Evolutionary conservation across 2,797 vertebrate genomes (phyloP).

Genomic region (Euthynnus affinis): DNA sequence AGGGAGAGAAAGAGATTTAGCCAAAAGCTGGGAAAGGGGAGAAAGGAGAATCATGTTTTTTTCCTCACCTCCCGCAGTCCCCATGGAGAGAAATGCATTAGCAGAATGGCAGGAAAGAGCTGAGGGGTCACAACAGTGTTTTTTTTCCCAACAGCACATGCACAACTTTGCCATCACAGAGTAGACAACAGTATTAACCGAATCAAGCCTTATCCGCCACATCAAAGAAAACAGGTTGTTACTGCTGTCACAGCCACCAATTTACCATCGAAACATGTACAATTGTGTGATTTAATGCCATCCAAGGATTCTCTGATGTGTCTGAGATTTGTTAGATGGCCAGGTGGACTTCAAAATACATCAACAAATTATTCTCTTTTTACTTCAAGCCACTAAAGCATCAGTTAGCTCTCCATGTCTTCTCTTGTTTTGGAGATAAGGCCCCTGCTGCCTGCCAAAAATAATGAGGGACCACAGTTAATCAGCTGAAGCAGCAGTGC

Average conservation of each 20-base stretch:
- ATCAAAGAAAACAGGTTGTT: slow-evolving; percentile 55
- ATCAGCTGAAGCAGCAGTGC: slow-evolving; percentile 37
- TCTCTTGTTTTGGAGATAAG: slow-evolving; percentile 34
- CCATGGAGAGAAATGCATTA: slow-evolving; percentile 71
- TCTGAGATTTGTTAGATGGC: slow-evolving; percentile 8
- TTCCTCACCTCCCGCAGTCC: slow-evolving; percentile 59
- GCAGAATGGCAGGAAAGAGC: slow-evolving; percentile 56
- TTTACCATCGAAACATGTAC: slow-evolving; percentile 46
- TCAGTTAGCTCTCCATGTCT: slow-evolving; percentile 33
- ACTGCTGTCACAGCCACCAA: slow-evolving; percentile 19
- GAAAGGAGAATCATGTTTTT: slow-evolving; percentile 41
- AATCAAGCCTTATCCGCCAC: slow-evolving; percentile 6
- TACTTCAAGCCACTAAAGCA: slow-evolving; percentile 41
- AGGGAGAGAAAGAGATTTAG: slow-evolving; percentile 24
- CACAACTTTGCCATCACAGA: slow-evolving; percentile 42
- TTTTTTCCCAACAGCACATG: slow-evolving; percentile 42
- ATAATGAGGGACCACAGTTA: slow-evolving; percentile 24
- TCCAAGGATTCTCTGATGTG: slow-evolving; percentile 41
- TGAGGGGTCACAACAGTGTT: slow-evolving; percentile 52
- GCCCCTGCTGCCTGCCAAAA: slow-evolving; percentile 34
- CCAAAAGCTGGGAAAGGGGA: slow-evolving; percentile 36
- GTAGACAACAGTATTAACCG: slow-evolving; percentile 26
- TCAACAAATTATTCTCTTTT: slow-evolving; percentile 50
- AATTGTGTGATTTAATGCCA: slow-evolving; percentile 34
- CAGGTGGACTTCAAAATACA: slow-evolving; percentile 26